phyloP scores from a whole-genome alignment of 1,140 invertebrate species.

The Goniozus legneri region DNA sequence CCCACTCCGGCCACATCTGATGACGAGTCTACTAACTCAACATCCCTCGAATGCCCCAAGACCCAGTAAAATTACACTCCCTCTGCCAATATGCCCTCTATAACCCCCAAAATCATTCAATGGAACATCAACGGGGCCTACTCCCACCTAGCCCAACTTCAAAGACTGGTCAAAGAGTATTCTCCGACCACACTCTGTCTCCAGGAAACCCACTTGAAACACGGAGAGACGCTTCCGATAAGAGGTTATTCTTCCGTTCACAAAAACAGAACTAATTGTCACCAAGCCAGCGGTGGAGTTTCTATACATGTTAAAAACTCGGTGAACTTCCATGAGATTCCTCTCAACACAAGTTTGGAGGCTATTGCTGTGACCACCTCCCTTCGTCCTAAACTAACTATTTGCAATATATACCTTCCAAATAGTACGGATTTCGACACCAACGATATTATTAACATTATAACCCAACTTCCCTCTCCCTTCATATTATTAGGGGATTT shows the following conservation, averaged over 20 bases:
- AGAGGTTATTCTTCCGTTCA: constrained; percentile 16
- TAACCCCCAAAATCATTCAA: too few relatives aligned
- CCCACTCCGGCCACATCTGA: too few relatives aligned
- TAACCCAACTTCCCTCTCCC: constrained; percentile 29
- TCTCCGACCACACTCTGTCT: constrained; percentile 22
- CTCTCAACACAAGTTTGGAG: constrained; percentile 29
- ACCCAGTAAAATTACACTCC: neutral
- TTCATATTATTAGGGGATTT: constrained; percentile 35
- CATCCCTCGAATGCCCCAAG: neutral
- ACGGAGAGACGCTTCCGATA: constrained; percentile 10
- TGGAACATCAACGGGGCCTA: constrained; percentile 17
- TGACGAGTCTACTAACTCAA: neutral
- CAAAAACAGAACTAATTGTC: constrained; percentile 22
- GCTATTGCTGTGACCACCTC: constrained; percentile 25
- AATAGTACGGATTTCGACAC: constrained; percentile 20
- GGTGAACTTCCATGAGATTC: constrained; percentile 19
- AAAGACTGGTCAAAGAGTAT: constrained; percentile 12
- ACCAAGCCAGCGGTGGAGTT: constrained; percentile 29
- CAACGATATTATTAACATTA: constrained; percentile 23
- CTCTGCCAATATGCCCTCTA: neutral
- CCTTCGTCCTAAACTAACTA: constrained; percentile 15
- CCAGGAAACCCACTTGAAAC: constrained; percentile 35
- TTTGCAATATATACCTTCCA: constrained; percentile 34
- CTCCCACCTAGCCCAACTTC: constrained; percentile 2
- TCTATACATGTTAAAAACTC: constrained; percentile 24